Evolutionary conservation across 2,888 invertebrate genomes (phyloP).

Genomic region (Cactoblastis cactorum): DNA sequence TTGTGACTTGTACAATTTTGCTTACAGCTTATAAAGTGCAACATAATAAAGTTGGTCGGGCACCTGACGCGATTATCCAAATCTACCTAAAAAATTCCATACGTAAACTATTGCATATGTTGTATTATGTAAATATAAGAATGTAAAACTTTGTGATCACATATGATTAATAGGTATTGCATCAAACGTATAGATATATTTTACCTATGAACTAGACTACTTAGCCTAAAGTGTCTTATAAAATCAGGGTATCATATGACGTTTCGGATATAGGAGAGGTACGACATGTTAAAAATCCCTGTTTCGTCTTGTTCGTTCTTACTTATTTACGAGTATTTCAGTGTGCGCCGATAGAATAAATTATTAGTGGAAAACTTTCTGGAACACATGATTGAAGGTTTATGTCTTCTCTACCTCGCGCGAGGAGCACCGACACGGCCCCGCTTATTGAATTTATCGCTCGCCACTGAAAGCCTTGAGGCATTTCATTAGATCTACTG

Average conservation of each 20-base stretch:
- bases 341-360: constrained; percentile 48
- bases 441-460: background rate
- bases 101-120: constrained; percentile 11
- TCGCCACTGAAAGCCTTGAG: no score
- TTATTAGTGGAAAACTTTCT: constrained; percentile 64
- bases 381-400: constrained; percentile 63
- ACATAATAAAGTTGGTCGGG: background rate
- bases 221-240: constrained; percentile 36
- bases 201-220: constrained; percentile 30
- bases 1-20: no score
- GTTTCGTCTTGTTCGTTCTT: constrained; percentile 57
- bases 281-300: constrained; percentile 57
- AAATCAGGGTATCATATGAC: constrained; percentile 30
- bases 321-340: constrained; percentile 41
- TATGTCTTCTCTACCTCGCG: constrained; percentile 12
- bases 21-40: background rate
- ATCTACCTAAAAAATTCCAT: background rate
- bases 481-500: background rate
- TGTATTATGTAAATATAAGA: constrained; percentile 20
- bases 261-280: constrained; percentile 31
- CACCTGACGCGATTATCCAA: background rate
- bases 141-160: constrained; percentile 26
- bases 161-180: constrained; percentile 27
- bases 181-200: constrained; percentile 20
- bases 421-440: constrained; percentile 1